Conservation (phyloP, 2,113 vertebrate genomes). For the Oncorhynchus keta region DNA sequence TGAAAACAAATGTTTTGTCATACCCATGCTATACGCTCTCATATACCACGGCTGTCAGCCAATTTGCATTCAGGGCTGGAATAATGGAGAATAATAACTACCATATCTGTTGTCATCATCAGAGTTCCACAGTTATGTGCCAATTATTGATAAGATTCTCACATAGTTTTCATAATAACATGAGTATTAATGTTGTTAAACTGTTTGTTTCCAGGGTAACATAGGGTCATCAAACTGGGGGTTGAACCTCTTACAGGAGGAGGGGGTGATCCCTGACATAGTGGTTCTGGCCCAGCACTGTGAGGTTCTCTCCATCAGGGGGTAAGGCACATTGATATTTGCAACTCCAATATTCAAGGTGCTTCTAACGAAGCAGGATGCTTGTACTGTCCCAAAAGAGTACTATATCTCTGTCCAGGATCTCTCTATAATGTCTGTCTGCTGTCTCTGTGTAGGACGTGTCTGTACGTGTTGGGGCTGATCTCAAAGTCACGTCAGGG, state of each 20-base stretch:
- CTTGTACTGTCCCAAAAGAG: too few relatives aligned
- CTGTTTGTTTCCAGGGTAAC: constrained; percentile 77
- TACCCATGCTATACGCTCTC: too few relatives aligned
- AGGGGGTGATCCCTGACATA: constrained; percentile 85
- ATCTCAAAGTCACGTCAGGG: constrained; percentile 85
- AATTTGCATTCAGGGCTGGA: too few relatives aligned
- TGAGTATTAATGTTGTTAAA: not conserved
- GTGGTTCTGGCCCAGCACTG: constrained; percentile 82
- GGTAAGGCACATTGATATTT: constrained; percentile 62
- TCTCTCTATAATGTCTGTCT: not conserved
- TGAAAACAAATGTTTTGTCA: too few relatives aligned
- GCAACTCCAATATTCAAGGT: not conserved
- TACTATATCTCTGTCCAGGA: not conserved
- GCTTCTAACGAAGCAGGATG: too few relatives aligned
- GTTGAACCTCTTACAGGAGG: constrained; percentile 84
- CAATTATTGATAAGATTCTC: not conserved
- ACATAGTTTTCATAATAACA: not conserved
- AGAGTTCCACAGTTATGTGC: not conserved
- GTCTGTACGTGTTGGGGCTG: constrained; percentile 83
- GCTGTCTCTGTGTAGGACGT: constrained; percentile 67
- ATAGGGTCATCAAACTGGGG: constrained; percentile 88
- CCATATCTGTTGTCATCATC: too few relatives aligned
- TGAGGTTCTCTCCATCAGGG: constrained; percentile 83
- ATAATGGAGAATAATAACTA: too few relatives aligned
- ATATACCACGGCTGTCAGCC: too few relatives aligned